phyloP scores from a whole-genome alignment of 2,113 vertebrate genomes.

The Hippocampus zosterae region DNA sequence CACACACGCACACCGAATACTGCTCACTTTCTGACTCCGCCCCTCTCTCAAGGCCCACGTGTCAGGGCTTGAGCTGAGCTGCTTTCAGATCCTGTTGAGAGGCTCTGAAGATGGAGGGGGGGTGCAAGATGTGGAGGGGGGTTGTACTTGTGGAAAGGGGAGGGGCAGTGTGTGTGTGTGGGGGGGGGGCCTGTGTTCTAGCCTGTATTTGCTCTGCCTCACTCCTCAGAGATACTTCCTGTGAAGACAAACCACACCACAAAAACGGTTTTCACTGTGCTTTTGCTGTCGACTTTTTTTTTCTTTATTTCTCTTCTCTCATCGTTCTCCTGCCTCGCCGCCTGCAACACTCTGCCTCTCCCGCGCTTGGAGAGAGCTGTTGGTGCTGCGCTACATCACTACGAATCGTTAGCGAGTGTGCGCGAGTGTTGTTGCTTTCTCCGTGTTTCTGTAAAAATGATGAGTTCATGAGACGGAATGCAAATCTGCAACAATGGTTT shows the following conservation, averaged over 20 bases:
- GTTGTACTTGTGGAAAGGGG: constrained; percentile 10
- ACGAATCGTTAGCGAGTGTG: constrained; percentile 23
- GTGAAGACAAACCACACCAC: constrained; percentile 60
- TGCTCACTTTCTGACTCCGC: constrained; percentile 47
- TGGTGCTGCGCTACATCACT: constrained; percentile 46
- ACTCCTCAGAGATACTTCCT: constrained; percentile 47
- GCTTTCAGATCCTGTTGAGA: constrained; percentile 68
- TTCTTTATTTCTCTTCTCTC: constrained; percentile 7
- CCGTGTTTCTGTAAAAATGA: neutral
- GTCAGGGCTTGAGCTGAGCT: constrained; percentile 68
- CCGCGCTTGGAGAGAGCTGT: constrained; percentile 39
- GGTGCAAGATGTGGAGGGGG: constrained; percentile 21
- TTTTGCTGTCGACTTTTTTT: constrained; percentile 19
- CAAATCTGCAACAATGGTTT: neutral
- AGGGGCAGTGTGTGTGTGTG: no score
- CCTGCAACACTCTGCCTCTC: constrained; percentile 48
- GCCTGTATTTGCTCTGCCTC: constrained; percentile 40
- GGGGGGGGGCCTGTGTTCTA: constrained; percentile 27
- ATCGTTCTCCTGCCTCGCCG: constrained; percentile 4
- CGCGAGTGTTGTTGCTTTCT: constrained; percentile 1
- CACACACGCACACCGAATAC: constrained; percentile 16
- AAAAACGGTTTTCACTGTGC: constrained; percentile 49
- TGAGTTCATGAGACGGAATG: neutral
- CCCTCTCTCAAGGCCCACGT: constrained; percentile 56
- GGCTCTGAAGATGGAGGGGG: constrained; percentile 38